Percentiles rank a stretch among this genome's conserved stretches.
Evolutionary conservation across 1,140 invertebrate species (phyloP).

Genomic region (Magallana angulata): DNA sequence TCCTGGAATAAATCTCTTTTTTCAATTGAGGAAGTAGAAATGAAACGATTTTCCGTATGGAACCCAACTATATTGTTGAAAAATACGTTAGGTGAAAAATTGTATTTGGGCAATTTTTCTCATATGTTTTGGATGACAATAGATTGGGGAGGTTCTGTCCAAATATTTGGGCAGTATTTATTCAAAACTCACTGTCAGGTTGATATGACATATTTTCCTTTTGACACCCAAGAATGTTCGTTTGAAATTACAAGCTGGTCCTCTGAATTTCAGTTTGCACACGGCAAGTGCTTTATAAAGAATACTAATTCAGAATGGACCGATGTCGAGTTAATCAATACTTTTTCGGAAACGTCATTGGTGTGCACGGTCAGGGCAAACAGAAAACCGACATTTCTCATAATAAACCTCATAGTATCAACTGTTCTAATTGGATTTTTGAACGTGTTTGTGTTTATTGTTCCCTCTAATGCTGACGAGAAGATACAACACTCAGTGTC

Average conservation of each 20-base stretch:
- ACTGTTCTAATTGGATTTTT: slow-evolving; percentile 52
- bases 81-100: slow-evolving; percentile 1
- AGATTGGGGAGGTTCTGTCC: background rate
- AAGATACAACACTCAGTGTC: slow-evolving; percentile 55
- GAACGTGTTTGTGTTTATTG: slow-evolving; percentile 56
- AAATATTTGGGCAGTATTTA: background rate
- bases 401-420: slow-evolving; percentile 57
- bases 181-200: background rate
- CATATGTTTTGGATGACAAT: background rate
- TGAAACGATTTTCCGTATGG: background rate
- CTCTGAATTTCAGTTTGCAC: background rate
- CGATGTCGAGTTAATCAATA: background rate
- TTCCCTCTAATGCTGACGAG: slow-evolving; percentile 58
- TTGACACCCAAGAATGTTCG: slow-evolving; percentile 5
- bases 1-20: background rate
- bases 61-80: background rate
- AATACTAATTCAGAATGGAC: background rate
- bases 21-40: background rate
- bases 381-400: slow-evolving; percentile 53
- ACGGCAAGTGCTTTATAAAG: background rate
- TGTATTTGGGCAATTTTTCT: background rate
- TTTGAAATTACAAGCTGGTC: slow-evolving; percentile 12
- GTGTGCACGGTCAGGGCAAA: background rate
- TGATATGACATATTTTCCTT: slow-evolving; percentile 27
- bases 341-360: background rate